phyloP scores from a whole-genome alignment of 2,113 vertebrate species.

The Myocastor coypus region DNA sequence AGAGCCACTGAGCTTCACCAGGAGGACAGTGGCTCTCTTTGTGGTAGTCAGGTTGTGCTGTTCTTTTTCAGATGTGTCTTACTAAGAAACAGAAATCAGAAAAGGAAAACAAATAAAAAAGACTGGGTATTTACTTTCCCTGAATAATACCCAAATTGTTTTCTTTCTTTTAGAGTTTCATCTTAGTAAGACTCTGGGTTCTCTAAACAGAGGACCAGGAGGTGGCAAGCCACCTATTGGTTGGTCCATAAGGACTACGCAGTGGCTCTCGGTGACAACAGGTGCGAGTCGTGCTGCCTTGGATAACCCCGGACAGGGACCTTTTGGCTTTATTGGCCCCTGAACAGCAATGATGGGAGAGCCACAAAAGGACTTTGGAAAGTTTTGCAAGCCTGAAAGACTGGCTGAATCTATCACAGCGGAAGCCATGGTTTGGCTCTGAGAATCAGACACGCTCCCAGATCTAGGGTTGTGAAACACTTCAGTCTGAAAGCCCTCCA shows the following conservation, averaged over 20 bases:
- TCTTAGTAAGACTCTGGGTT: background rate
- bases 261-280: background rate
- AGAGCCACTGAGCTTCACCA: background rate
- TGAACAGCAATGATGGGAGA: rapidly evolving
- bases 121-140: background rate
- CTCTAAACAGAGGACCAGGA: background rate
- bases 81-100: constrained; percentile 25
- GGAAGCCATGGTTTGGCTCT: background rate
- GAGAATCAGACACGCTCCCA: background rate
- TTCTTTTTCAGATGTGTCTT: background rate
- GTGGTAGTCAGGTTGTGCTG: background rate
- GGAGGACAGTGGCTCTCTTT: background rate
- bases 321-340: background rate
- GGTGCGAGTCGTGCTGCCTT: background rate
- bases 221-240: background rate
- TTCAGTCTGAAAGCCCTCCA: rapidly evolving
- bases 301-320: background rate
- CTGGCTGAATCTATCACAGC: background rate
- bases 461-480: background rate
- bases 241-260: background rate
- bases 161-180: background rate
- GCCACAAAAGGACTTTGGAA: background rate
- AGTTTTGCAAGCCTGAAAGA: background rate
- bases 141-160: background rate
- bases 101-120: background rate